phyloP scores from a whole-genome alignment of 1,140 invertebrate genomes.

The Drosophila fuyamai region DNA sequence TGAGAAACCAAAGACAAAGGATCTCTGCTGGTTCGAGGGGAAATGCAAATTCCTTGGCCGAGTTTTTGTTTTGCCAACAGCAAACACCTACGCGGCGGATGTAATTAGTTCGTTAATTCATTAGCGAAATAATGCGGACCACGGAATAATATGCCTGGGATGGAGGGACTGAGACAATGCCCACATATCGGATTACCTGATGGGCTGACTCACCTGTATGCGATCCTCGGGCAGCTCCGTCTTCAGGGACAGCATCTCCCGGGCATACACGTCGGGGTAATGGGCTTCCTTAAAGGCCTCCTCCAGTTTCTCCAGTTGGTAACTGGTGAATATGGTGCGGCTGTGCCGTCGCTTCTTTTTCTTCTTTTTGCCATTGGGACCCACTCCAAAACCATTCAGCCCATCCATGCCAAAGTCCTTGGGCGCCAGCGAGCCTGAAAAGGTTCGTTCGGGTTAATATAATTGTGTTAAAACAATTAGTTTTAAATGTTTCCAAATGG shows the following conservation, averaged over 20 bases:
- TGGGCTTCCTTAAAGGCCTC: slow-evolving; percentile 99
- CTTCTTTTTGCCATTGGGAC: slow-evolving; percentile 91
- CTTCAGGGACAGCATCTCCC: slow-evolving; percentile 98
- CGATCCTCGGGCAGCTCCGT: slow-evolving; percentile 99
- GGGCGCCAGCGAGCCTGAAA: slow-evolving; percentile 62
- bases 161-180: slow-evolving; percentile 22
- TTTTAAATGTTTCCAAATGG: too few species aligned
- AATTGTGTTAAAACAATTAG: too few species aligned
- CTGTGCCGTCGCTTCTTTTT: slow-evolving; percentile 95
- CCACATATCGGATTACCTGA: slow-evolving; percentile 23
- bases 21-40: slow-evolving; percentile 9
- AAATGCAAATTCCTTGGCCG: slow-evolving; percentile 69
- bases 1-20: slow-evolving; percentile 7
- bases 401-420: slow-evolving; percentile 86
- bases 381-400: slow-evolving; percentile 87
- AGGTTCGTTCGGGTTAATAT: neutral
- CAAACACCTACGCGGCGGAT: slow-evolving; percentile 69
- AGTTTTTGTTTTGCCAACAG: slow-evolving; percentile 79
- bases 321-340: slow-evolving; percentile 98
- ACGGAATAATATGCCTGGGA: neutral
- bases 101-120: slow-evolving; percentile 79
- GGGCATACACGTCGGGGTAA: slow-evolving; percentile 98
- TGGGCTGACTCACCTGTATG: slow-evolving; percentile 94
- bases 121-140: neutral
- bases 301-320: slow-evolving; percentile 98